Base-by-base conservation (phyloP, 2,888 invertebrate genomes). In the Priocnemis perturbator region DNA sequence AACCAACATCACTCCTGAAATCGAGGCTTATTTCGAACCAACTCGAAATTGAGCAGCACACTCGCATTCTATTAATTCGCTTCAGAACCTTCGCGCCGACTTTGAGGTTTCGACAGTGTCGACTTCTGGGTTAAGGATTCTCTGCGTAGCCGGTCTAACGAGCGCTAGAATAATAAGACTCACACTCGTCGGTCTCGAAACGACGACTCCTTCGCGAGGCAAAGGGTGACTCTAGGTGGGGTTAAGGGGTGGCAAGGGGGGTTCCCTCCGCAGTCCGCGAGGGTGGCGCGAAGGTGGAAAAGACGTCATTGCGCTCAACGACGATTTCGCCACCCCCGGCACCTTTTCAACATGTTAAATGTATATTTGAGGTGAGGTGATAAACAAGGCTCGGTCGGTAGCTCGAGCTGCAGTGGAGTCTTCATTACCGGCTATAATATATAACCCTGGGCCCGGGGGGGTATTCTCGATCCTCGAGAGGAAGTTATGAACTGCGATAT, bases 341-440 rank as follows among this genome's bases (percentile, higher is more conserved):
- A 65, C 57, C 76, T 78, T 82, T 78, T 79, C 82, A 81, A 78
- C 80, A 79, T 79, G 84, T 83, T 85, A 84, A 85, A 85, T 84
- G 79, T 84, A 83, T 81, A 81, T 83, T 83, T 76, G 77, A 78
- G 81, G 69, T 56, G 81, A 83, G 81, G 77, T 71, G 84, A 84
- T 84, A 82, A 83, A 84, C 79, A 84, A 82, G 81, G 67, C 73
- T 68, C 68, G 60, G 76, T 73, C 81, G 77, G 82, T 82, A 82
- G 83, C 78, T 71, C 65, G 73, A 17, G 50, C 65, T 73, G 78
- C 77, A 72, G 73, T 69, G 71, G 76, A 77, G 83, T 83, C 85
- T 85, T 85, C 83, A 82, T 85, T 85, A 85, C 76, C 73, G 68
- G 64, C 56, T 64, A 78, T 77, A 79, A 83, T 84, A 79, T 83